Evolutionary conservation across 1,140 invertebrate genomes (phyloP), one percentile per base, ranked within the genome.

Genomic region (Aphelinus atriplicis): DNA sequence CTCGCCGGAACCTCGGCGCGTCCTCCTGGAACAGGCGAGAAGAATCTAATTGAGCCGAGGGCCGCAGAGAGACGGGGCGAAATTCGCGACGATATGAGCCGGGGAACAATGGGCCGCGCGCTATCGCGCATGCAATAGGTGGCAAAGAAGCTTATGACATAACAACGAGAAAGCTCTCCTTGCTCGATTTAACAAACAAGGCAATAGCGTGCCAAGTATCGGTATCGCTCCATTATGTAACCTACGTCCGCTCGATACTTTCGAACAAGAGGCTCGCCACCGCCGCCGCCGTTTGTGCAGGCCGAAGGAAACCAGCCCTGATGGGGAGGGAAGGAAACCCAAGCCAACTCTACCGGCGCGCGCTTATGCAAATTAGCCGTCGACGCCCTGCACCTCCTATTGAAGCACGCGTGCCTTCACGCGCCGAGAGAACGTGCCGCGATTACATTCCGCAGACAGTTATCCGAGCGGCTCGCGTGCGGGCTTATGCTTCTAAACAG

Each of bases 21-120:
- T 82, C 80, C n/a, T 81, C 78, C 83, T 84, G 75, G 75, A 60
- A 75, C 42, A 68, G 73, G 3, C 4, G 67, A 77, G 51, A 53
- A 53, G 45, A 61, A 43, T 46, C 43, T 3, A 64, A 48, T 50
- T 7, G 62, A 64, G 45, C 10, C 7, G 45, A 64, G 10, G 9
- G 26, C 7, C 7, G 57, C 7, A 60, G 3, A 60, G 57, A 26
- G 26, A 26, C 26, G 26, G 4, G 51, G 51, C 4, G 51, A 6
- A 9, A 9, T 9, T 53, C 9, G 51, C 51, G 51, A 53, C 4
- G 4, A 53, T 26, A 26, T 26, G 26, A 26, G 26, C 26, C 26
- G 26, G 26, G 26, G 46, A 50, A 67, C 57, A 62, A 62, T 71
- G 3, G 58, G 4, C 51, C 51, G 9, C 4, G 51, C 4, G 51